Base-by-base conservation (phyloP, 2,113 vertebrate species). In the Ochotona princeps region DNA sequence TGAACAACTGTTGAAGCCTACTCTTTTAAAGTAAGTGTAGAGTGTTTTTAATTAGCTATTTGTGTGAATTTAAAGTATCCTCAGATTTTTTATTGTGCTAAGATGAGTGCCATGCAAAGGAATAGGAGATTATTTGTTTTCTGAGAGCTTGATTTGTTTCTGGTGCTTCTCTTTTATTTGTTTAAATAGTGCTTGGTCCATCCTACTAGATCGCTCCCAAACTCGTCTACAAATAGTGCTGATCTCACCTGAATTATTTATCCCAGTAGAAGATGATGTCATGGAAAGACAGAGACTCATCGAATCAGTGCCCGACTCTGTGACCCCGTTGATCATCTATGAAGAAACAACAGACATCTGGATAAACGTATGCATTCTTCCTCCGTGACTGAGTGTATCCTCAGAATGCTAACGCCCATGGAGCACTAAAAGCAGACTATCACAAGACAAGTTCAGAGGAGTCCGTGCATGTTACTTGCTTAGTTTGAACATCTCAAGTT, bases 311-410 rank as follows among this genome's bases (percentile, higher is more conserved):
- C 98, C 98, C 61, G 98, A 98, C 95, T 98, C 96, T 90, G 97
- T 98, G 91, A 98, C 98, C 1, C 98, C 98, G 72, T 96, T 98
- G 82, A 97, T 98, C 95, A 97, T 99, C 96, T 98, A 98, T 91
- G 98, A 99, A 96, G 98, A 99, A 96, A 98, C 98, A 10, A 99
- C 98, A 94, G 98, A 98, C 91, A 97, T 99, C 97, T 99, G 98
- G 98, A 98, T 99, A 98, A 99, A 98, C 70, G 98, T 99, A 98
- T 92, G 98, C 30, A 90, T 94, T 79, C 83, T 80, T 74, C 49
- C 89, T 89, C 93, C 91, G 25, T 65, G 84, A 38, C 73, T 96
- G 35, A 67, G 20, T 85, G n/a, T 75, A 83, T 96, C 70, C 72
- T 87, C 66, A 83, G 74, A 44, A 67, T 92, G 23, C 28, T 82